Evolutionary conservation across 2,888 invertebrate species (phyloP).

Genomic region (Amphipyra tragopoginis): DNA sequence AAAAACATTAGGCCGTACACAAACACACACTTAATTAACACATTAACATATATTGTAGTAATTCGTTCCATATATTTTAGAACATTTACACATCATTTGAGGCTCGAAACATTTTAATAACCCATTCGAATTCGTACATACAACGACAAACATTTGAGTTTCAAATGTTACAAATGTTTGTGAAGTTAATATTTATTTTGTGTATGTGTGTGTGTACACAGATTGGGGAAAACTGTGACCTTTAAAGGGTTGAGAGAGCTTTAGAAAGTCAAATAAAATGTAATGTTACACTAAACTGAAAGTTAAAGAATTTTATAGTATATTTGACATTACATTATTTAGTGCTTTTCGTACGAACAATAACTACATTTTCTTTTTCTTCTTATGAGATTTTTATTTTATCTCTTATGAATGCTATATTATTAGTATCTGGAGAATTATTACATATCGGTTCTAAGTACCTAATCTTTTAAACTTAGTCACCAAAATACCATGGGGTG

Average conservation of each 20-base stretch:
- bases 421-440: no score
- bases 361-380: no score
- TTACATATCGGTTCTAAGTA: no score
- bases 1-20: constrained; percentile 14
- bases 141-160: constrained; percentile 13
- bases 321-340: no score
- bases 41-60: constrained; percentile 15
- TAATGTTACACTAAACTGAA: not conserved
- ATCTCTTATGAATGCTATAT: no score
- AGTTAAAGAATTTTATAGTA: no score
- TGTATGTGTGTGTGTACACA: constrained; percentile 14
- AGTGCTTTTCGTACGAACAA: no score
- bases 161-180: constrained; percentile 28
- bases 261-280: constrained; percentile 2
- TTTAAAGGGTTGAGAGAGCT: constrained; percentile 10
- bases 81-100: constrained; percentile 7
- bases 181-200: constrained; percentile 31
- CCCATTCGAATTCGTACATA: constrained; percentile 2
- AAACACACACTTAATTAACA: constrained; percentile 9
- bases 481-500: no score
- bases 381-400: no score
- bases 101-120: constrained; percentile 13
- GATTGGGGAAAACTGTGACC: constrained; percentile 2
- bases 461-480: no score
- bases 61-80: constrained; percentile 18